These are phyloP conservation scores for Drosophila yooni DNA, from an alignment of 2,888 invertebrate species.

Conservation along the genomic window DNA sequence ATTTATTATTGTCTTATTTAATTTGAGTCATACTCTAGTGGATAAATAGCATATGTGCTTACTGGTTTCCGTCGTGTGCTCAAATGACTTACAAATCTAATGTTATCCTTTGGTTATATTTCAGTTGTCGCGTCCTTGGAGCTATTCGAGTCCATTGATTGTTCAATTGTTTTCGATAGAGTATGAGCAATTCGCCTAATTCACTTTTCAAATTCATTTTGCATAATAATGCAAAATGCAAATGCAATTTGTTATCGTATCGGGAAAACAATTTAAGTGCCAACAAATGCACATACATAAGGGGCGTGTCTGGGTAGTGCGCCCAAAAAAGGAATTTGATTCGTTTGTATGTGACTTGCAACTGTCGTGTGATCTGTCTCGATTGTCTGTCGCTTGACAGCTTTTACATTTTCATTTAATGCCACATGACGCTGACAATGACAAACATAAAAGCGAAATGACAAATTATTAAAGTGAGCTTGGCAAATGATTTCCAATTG, in stretches of 20 bases:
- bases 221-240: conserved; percentile 67
- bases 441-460: conserved; percentile 36
- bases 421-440: conserved; percentile 59
- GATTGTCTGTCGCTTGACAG: conserved; percentile 46
- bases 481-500: conserved; percentile 28
- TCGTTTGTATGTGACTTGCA: conserved; percentile 30
- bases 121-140: neutral
- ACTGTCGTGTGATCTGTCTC: conserved; percentile 1
- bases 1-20: conserved; percentile 9
- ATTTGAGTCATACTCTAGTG: conserved; percentile 44
- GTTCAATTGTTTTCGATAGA: conserved; percentile 8
- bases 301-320: conserved; percentile 47
- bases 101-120: neutral
- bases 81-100: neutral
- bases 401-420: conserved; percentile 46
- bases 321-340: conserved; percentile 59
- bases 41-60: neutral
- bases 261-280: conserved; percentile 62
- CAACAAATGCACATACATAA: conserved; percentile 28
- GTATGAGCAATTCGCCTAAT: conserved; percentile 23
- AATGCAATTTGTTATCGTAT: conserved; percentile 55
- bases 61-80: neutral
- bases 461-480: conserved; percentile 47
- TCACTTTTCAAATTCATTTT: conserved; percentile 9
- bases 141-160: neutral